phyloP scores from a whole-genome alignment of 2,888 invertebrate genomes.

The Polymixis flavicincta region DNA sequence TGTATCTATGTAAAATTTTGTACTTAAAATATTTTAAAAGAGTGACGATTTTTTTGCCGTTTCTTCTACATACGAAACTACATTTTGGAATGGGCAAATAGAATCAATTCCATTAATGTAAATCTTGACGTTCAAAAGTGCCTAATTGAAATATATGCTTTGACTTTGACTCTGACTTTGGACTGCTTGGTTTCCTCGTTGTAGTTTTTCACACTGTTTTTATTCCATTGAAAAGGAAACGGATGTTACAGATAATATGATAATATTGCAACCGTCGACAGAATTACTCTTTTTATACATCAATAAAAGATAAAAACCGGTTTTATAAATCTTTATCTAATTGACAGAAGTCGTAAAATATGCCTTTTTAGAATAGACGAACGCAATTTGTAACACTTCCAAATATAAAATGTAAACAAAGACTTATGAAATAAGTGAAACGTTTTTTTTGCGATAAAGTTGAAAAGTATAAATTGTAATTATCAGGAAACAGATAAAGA shows the following conservation, averaged over 20 bases:
- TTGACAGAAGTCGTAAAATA: slow-evolving; percentile 31
- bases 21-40: no score
- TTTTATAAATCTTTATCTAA: slow-evolving; percentile 45
- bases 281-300: slow-evolving; percentile 18
- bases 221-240: slow-evolving; percentile 39
- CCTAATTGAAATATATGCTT: no score
- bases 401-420: slow-evolving; percentile 28
- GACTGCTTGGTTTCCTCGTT: slow-evolving; percentile 2
- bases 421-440: background rate
- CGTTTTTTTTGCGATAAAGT: slow-evolving; percentile 3
- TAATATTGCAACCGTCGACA: background rate
- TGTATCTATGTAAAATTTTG: no score
- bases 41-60: no score
- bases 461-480: slow-evolving; percentile 8
- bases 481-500: slow-evolving; percentile 33
- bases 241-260: slow-evolving; percentile 45
- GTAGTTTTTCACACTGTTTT: slow-evolving; percentile 18
- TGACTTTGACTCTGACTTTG: no score
- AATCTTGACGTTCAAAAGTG: no score
- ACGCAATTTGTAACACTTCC: slow-evolving; percentile 9
- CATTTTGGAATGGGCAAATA: no score
- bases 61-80: no score
- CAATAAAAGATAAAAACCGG: slow-evolving; percentile 49
- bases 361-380: slow-evolving; percentile 1
- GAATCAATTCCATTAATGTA: no score